These are phyloP conservation scores for Tympanoctomys barrerae DNA, from an alignment of 2,797 vertebrate genomes.

Conservation along the genomic window DNA sequence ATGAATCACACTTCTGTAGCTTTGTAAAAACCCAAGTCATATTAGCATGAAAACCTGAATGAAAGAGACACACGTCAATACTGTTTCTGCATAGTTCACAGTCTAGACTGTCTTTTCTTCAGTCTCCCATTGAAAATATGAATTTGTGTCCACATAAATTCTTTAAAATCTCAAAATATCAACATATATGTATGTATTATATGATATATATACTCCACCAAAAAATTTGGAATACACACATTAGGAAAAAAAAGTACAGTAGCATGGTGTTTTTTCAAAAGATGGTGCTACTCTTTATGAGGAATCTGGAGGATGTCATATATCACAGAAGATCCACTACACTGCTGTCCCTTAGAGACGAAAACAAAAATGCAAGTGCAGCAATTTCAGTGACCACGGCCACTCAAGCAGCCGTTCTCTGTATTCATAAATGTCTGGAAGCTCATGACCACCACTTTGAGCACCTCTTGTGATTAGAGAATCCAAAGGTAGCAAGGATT, in stretches of 20 bases:
- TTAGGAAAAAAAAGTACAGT: background rate
- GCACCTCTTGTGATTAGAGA: background rate
- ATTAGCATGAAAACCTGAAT: background rate
- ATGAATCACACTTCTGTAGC: background rate
- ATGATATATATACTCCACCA: background rate
- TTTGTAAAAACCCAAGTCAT: constrained; percentile 9
- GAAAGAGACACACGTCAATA: background rate
- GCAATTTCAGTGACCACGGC: background rate
- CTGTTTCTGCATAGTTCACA: background rate
- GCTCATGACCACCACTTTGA: background rate
- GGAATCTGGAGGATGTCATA: background rate
- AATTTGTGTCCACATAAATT: background rate
- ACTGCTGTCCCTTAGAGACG: background rate
- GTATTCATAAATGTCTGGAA: background rate
- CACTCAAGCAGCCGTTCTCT: background rate
- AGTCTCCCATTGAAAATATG: constrained; percentile 1
- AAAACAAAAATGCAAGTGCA: background rate
- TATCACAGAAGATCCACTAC: background rate
- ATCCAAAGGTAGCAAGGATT: background rate
- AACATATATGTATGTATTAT: background rate
- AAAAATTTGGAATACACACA: background rate
- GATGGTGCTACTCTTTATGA: background rate
- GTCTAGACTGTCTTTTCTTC: background rate
- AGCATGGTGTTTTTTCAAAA: background rate
- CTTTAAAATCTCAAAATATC: constrained; percentile 57